Conservation (phyloP, 2,888 invertebrate genomes). For the Oscheius sp. region DNA sequence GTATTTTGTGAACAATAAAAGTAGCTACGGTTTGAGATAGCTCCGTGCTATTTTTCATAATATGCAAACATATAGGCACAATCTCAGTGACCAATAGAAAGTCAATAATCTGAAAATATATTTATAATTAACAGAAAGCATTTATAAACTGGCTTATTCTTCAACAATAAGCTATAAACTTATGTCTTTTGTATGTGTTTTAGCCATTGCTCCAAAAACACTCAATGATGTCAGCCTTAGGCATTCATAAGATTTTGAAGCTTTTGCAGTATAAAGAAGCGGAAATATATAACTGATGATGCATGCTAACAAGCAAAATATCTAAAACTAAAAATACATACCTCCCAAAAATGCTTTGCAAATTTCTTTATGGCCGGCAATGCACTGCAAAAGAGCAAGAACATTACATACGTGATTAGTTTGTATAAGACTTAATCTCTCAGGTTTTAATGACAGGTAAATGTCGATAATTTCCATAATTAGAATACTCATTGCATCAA, state of each 20-base stretch:
- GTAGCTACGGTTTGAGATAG: slow-evolving; percentile 98
- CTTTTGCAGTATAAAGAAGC: slow-evolving; percentile 97
- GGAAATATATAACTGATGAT: slow-evolving; percentile 97
- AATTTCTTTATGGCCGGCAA: slow-evolving; percentile 99
- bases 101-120: slow-evolving; percentile 83
- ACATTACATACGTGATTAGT: slow-evolving; percentile 99
- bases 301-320: slow-evolving; percentile 38
- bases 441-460: slow-evolving; percentile 97
- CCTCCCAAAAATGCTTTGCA: slow-evolving; percentile 84
- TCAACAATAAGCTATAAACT: not conserved
- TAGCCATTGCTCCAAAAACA: slow-evolving; percentile 97
- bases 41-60: slow-evolving; percentile 99
- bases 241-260: slow-evolving; percentile 98
- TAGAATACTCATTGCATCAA: slow-evolving; percentile 93
- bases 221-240: slow-evolving; percentile 90
- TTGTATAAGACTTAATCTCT: slow-evolving; percentile 93
- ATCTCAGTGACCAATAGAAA: slow-evolving; percentile 98
- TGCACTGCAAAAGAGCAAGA: slow-evolving; percentile 93
- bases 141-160: not conserved
- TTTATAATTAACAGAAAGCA: not conserved
- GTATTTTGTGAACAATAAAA: slow-evolving; percentile 96
- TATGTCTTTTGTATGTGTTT: slow-evolving; percentile 73
- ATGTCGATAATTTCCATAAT: slow-evolving; percentile 91
- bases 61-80: slow-evolving; percentile 94
- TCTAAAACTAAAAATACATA: slow-evolving; percentile 45